Percentiles rank a stretch among this genome's conserved stretches.
Evolutionary conservation across 1,140 invertebrate species (phyloP).

Genomic region (Bradysia coprophila): DNA sequence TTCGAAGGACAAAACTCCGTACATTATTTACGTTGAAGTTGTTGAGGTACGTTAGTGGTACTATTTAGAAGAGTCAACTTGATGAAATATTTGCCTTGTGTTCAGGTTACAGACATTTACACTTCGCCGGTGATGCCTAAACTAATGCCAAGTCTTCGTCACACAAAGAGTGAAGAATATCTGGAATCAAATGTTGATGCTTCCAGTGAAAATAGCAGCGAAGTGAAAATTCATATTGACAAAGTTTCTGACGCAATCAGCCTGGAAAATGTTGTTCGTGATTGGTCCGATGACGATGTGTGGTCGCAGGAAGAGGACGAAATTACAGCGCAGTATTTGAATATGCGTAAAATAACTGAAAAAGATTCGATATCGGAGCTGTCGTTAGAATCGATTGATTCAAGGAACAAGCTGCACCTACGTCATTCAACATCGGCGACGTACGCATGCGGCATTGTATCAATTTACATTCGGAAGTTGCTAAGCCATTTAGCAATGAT

Average conservation of each 20-base stretch:
- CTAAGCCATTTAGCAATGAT: conserved; percentile 70
- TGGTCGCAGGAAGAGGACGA: conserved; percentile 96
- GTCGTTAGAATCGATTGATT: conserved; percentile 79
- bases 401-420: conserved; percentile 31
- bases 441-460: conserved; percentile 76
- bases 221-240: neutral
- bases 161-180: conserved; percentile 82
- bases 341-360: conserved; percentile 41
- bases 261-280: too few species aligned
- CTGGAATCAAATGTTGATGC: conserved; percentile 8
- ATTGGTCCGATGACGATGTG: conserved; percentile 15
- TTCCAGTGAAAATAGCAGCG: neutral
- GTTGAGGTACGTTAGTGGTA: too few species aligned
- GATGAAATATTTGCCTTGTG: too few species aligned
- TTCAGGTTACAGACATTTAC: conserved; percentile 74
- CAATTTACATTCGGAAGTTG: conserved; percentile 58
- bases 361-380: conserved; percentile 79
- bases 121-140: conserved; percentile 61
- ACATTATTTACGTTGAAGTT: conserved; percentile 94
- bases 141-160: conserved; percentile 59
- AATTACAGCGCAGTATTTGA: conserved; percentile 33
- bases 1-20: conserved; percentile 98
- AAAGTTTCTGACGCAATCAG: too few species aligned
- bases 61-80: too few species aligned
- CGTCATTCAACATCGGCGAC: conserved; percentile 77